phyloP scores from a whole-genome alignment of 2,797 vertebrate genomes.

The Rhynchotus rufescens region DNA sequence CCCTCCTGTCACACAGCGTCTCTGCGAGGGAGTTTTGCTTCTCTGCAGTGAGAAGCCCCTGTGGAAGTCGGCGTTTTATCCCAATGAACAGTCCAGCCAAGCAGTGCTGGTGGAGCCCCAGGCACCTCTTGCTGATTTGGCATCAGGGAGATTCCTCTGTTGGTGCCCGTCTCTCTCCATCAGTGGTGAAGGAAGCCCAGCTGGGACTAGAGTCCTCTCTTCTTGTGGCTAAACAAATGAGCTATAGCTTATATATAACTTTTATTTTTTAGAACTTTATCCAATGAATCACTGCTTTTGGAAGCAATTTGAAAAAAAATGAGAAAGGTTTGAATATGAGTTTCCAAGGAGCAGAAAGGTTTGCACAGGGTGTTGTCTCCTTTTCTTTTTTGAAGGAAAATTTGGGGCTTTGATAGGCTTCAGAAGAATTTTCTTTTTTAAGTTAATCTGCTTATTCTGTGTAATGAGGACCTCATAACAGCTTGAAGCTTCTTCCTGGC shows the following conservation, averaged over 20 bases:
- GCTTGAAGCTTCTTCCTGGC: neutral
- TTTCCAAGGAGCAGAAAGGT: neutral
- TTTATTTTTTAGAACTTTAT: neutral
- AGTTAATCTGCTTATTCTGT: neutral
- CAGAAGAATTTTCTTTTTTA: neutral
- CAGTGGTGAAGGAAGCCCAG: rapidly evolving
- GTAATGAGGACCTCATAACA: neutral
- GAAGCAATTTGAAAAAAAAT: neutral
- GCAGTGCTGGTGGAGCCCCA: neutral
- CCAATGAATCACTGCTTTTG: neutral
- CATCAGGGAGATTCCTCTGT: neutral
- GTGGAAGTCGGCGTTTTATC: neutral
- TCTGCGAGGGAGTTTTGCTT: neutral
- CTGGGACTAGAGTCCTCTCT: neutral
- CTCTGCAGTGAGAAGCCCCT: neutral
- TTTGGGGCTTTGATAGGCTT: neutral
- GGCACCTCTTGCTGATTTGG: neutral
- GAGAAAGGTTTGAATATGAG: neutral
- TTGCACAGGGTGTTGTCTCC: neutral
- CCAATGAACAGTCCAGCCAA: neutral
- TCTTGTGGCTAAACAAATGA: neutral
- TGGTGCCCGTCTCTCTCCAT: neutral
- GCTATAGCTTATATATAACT: neutral
- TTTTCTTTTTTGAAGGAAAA: neutral
- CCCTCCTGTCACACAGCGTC: rapidly evolving